Percentiles rank a stretch among this genome's conserved stretches.
These are phyloP conservation scores for Koerneria pararmatus DNA, from an alignment of 2,888 invertebrate species.

Conservation along the genomic window DNA sequence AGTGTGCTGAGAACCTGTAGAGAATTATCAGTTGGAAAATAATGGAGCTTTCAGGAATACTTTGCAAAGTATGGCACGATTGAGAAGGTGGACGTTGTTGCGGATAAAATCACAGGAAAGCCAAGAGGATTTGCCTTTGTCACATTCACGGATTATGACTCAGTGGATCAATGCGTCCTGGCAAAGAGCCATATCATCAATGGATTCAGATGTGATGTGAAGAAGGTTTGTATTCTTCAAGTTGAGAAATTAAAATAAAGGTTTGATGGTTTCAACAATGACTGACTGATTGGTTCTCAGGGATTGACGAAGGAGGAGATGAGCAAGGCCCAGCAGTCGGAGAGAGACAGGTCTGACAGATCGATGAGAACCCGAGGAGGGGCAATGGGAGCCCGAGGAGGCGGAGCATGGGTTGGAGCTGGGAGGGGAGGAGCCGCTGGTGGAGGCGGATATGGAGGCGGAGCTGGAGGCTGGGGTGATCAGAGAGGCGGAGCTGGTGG, in stretches of 20 bases:
- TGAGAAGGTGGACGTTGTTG: conserved; percentile 44
- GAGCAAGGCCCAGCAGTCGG: conserved; percentile 31
- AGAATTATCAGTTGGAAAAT: too few species aligned
- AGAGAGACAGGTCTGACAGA: conserved; percentile 39
- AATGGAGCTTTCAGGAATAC: too few species aligned
- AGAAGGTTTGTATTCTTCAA: too few species aligned
- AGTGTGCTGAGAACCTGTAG: too few species aligned
- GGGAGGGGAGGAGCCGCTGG: conserved; percentile 15
- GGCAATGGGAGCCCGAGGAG: conserved; percentile 19
- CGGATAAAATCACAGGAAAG: conserved; percentile 49
- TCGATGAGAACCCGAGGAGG: conserved; percentile 32
- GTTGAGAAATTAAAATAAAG: too few species aligned
- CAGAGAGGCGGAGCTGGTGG: conserved; percentile 14
- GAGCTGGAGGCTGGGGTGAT: not conserved
- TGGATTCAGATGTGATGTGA: conserved; percentile 53
- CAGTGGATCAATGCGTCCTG: conserved; percentile 50
- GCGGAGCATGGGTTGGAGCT: not conserved
- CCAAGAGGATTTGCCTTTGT: conserved; percentile 54
- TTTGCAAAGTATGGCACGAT: conserved; percentile 15
- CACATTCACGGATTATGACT: conserved; percentile 54
- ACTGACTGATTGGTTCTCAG: too few species aligned
- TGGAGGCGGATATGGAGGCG: conserved; percentile 7
- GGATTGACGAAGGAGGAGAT: conserved; percentile 55
- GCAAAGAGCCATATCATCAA: conserved; percentile 45
- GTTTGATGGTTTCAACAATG: too few species aligned